Conservation (phyloP, 2,113 vertebrate species). For the Eudyptes chrysolophus region DNA sequence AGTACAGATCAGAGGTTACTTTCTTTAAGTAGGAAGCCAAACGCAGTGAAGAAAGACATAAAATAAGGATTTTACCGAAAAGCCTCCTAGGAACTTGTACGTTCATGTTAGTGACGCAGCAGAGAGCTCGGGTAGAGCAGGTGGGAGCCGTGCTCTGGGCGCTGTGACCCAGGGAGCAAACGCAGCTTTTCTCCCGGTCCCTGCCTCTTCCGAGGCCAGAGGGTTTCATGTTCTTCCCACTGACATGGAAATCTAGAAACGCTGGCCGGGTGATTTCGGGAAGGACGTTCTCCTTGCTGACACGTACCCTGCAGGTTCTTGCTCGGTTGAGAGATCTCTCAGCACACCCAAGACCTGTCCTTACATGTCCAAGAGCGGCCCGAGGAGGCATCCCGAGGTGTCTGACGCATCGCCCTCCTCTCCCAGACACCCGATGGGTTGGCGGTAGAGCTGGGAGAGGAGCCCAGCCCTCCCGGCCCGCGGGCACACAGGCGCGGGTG, state of each 20-base stretch:
- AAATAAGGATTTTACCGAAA: not conserved
- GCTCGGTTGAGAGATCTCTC: not conserved
- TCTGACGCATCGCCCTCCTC: accelerated
- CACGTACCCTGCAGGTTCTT: not conserved
- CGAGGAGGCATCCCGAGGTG: not conserved
- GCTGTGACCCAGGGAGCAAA: not conserved
- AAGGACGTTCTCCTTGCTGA: not conserved
- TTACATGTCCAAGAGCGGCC: not conserved
- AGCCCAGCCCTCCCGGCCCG: accelerated
- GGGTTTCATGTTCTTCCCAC: not conserved
- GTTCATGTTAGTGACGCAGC: accelerated
- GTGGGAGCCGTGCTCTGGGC: not conserved
- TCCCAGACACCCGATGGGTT: accelerated
- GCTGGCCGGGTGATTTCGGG: accelerated
- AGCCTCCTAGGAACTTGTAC: not conserved
- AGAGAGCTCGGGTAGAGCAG: not conserved
- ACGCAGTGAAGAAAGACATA: not conserved
- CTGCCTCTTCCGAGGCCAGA: not conserved
- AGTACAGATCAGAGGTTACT: not conserved
- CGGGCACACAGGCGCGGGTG: accelerated
- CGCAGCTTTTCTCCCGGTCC: not conserved
- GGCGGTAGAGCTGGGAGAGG: not conserved
- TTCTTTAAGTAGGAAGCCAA: not conserved
- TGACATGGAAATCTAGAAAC: accelerated
- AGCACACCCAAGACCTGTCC: not conserved